Conservation (phyloP, 2,888 invertebrate genomes). For the Nasonia oneida region DNA sequence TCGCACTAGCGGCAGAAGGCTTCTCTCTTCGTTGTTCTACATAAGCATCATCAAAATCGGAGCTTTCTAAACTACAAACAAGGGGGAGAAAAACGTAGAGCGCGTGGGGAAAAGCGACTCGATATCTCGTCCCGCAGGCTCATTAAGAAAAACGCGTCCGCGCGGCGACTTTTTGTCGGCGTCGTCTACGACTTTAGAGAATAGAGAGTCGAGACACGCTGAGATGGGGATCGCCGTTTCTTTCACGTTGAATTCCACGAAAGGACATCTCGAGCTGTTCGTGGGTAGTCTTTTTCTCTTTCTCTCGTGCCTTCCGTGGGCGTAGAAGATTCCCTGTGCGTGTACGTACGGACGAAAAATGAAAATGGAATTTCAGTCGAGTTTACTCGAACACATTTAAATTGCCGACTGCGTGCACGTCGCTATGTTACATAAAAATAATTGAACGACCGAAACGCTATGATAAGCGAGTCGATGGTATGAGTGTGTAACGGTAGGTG, state of each 20-base stretch:
- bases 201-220: slow-evolving; percentile 36
- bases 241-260: slow-evolving; percentile 33
- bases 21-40: slow-evolving; percentile 1
- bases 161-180: slow-evolving; percentile 33
- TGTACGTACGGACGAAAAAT: not conserved
- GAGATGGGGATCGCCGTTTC: slow-evolving; percentile 13
- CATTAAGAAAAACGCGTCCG: slow-evolving; percentile 47
- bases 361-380: not conserved
- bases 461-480: not conserved
- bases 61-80: slow-evolving; percentile 52
- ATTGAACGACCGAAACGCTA: not conserved
- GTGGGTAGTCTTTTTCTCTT: not conserved
- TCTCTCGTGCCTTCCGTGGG: too few species aligned
- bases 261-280: slow-evolving; percentile 26
- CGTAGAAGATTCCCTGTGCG: not conserved
- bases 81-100: slow-evolving; percentile 18
- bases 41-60: slow-evolving; percentile 20
- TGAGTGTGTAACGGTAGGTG: not conserved
- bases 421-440: not conserved
- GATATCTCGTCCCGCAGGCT: slow-evolving; percentile 26
- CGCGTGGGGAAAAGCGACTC: slow-evolving; percentile 17
- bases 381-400: not conserved
- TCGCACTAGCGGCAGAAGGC: too few species aligned
- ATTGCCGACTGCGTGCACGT: not conserved
- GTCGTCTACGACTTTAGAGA: slow-evolving; percentile 37